Evolutionary conservation across 2,797 vertebrate species (phyloP).

Genomic region (Mormyrus hasselquistii): DNA sequence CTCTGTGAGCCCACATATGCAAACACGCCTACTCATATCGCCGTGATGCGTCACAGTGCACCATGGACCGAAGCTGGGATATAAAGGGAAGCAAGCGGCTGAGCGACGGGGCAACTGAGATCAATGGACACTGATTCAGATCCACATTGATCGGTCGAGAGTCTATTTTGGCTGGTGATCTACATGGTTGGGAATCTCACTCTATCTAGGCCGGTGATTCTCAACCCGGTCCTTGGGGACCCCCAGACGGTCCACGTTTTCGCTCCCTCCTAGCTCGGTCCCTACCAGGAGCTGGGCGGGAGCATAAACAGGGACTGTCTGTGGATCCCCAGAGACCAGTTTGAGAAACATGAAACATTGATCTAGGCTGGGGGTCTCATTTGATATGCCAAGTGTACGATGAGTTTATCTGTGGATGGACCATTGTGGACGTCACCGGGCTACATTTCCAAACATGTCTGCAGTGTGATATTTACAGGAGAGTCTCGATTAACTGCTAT

Average conservation of each 20-base stretch:
- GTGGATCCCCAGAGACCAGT: not conserved
- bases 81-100: not conserved
- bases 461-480: not conserved
- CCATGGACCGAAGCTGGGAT: not conserved
- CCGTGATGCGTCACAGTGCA: not conserved
- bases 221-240: not conserved
- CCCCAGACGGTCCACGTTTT: not conserved
- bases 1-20: not conserved
- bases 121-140: not conserved
- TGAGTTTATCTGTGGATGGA: not conserved
- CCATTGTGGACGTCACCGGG: not conserved
- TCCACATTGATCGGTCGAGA: not conserved
- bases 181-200: not conserved
- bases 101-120: not conserved
- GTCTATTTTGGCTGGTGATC: not conserved
- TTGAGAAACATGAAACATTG: not conserved
- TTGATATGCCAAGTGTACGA: too few relatives aligned
- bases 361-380: not conserved
- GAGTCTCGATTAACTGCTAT: not conserved
- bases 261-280: not conserved
- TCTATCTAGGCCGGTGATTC: not conserved
- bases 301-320: not conserved
- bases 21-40: not conserved
- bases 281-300: not conserved
- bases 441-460: not conserved